A percentile compares a stretch with the other conserved stretches of the same genome.
phyloP scores from a whole-genome alignment of 2,888 invertebrate species.

The Phyto melanocephala region DNA sequence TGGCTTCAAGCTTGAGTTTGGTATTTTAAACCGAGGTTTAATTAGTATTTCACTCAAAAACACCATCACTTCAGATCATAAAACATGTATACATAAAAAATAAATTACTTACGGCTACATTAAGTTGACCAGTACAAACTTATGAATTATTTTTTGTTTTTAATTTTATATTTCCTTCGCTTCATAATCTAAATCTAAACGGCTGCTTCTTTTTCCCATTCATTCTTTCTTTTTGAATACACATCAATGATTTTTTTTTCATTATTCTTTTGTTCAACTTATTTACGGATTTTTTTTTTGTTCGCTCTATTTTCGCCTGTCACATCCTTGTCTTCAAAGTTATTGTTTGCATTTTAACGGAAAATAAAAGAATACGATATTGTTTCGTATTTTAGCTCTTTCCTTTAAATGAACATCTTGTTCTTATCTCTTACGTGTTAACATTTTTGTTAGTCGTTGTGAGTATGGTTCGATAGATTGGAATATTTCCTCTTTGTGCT shows the following conservation, averaged over 20 bases:
- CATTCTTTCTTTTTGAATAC: conserved; percentile 27
- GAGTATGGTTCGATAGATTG: conserved; percentile 44
- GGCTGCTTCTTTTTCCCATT: not conserved
- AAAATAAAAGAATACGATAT: conserved; percentile 27
- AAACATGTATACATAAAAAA: too few relatives aligned
- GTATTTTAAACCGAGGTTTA: too few relatives aligned
- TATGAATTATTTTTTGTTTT: not conserved
- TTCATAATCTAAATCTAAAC: conserved; percentile 2
- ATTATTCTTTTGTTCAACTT: conserved; percentile 41
- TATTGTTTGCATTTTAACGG: conserved; percentile 50
- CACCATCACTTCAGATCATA: too few relatives aligned
- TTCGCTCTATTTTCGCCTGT: conserved; percentile 32
- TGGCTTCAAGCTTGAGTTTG: too few relatives aligned
- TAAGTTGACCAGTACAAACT: not conserved
- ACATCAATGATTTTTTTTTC: conserved; percentile 53
- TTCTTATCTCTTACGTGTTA: conserved; percentile 24
- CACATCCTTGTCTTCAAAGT: conserved; percentile 52
- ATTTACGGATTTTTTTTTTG: conserved; percentile 2
- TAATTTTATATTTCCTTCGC: conserved; percentile 32
- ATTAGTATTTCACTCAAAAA: too few relatives aligned
- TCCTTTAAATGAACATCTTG: not conserved
- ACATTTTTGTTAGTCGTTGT: conserved; percentile 29
- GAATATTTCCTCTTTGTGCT: conserved; percentile 48
- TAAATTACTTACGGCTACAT: not conserved
- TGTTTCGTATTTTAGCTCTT: conserved; percentile 11